phyloP scores from a whole-genome alignment of 2,888 invertebrate genomes.

The Zaprionus bogoriensis region DNA sequence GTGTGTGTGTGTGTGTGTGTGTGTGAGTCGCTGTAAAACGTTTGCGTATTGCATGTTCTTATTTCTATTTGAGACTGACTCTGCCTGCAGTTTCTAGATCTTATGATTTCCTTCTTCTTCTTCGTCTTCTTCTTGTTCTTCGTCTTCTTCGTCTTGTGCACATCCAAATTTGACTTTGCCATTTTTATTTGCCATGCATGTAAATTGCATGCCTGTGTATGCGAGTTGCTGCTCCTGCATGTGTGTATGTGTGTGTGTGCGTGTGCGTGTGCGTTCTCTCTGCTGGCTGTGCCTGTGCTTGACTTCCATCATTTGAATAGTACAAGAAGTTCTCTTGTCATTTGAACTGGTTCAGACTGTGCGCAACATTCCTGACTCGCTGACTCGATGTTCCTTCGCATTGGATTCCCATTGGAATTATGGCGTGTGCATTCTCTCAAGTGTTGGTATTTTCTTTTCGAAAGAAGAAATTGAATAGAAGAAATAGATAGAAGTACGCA shows the following conservation, averaged over 20 bases:
- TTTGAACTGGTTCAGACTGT: slow-evolving; percentile 44
- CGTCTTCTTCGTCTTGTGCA: slow-evolving; percentile 24
- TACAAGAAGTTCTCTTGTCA: slow-evolving; percentile 48
- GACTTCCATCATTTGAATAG: slow-evolving; percentile 60
- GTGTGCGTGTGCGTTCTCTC: slow-evolving; percentile 14
- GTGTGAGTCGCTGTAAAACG: slow-evolving; percentile 24
- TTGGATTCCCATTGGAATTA: slow-evolving; percentile 33
- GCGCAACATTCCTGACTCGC: slow-evolving; percentile 38
- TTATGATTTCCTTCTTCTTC: slow-evolving; percentile 45
- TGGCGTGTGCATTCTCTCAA: not conserved
- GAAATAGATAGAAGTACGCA: too few species aligned
- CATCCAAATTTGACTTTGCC: slow-evolving; percentile 67
- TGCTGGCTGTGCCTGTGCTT: slow-evolving; percentile 35
- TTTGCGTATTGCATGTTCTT: slow-evolving; percentile 59
- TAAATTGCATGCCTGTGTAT: not conserved
- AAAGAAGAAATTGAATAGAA: too few species aligned
- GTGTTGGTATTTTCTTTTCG: too few species aligned
- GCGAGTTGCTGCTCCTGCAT: not conserved
- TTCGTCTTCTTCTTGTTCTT: slow-evolving; percentile 8
- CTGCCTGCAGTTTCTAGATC: slow-evolving; percentile 49
- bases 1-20: slow-evolving; percentile 22
- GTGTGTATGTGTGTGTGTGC: not conserved
- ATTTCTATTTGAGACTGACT: slow-evolving; percentile 46
- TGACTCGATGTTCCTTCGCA: not conserved
- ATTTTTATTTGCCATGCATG: slow-evolving; percentile 24